A percentile compares a stretch with the other conserved stretches of the same genome.
phyloP scores from a whole-genome alignment of 2,888 invertebrate species.

The Athetis lepigone region DNA sequence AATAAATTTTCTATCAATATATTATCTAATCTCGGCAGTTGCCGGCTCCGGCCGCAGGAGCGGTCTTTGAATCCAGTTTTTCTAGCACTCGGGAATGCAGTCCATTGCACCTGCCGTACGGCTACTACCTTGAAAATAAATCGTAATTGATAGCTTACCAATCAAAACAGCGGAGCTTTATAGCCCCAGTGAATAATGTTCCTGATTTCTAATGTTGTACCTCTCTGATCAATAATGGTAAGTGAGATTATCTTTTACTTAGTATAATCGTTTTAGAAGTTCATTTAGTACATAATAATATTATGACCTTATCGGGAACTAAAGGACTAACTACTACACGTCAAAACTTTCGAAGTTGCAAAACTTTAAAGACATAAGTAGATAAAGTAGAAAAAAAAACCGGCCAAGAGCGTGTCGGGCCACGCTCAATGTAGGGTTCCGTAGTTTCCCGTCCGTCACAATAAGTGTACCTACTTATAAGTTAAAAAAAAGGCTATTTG shows the following conservation, averaged over 20 bases:
- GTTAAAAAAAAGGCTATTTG: too few species aligned
- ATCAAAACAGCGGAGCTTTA: conserved; percentile 62
- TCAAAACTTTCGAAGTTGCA: conserved; percentile 18
- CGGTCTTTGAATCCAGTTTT: conserved; percentile 84
- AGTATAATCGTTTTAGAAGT: conserved; percentile 20
- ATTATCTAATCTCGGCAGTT: conserved; percentile 78
- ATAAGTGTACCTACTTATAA: too few species aligned
- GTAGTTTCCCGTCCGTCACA: too few species aligned
- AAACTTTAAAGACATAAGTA: too few species aligned
- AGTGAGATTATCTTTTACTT: conserved; percentile 14
- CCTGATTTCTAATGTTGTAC: conserved; percentile 50
- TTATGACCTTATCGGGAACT: background rate
- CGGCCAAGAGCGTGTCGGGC: too few species aligned
- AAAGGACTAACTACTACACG: conserved; percentile 2
- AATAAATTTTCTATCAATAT: conserved; percentile 78
- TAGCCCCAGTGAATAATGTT: conserved; percentile 50
- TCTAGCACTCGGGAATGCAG: conserved; percentile 86
- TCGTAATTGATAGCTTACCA: conserved; percentile 72
- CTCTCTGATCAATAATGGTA: conserved; percentile 29
- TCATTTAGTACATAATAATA: conserved; percentile 8
- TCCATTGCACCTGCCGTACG: conserved; percentile 82
- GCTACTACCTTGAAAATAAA: conserved; percentile 70
- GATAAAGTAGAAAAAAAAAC: too few species aligned
- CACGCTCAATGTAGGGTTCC: too few species aligned
- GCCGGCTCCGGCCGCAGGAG: conserved; percentile 68